Percentiles rank a stretch among this genome's conserved stretches.
These are phyloP conservation scores for Labeo rohita DNA, from an alignment of 2,113 vertebrate genomes.

Conservation along the genomic window DNA sequence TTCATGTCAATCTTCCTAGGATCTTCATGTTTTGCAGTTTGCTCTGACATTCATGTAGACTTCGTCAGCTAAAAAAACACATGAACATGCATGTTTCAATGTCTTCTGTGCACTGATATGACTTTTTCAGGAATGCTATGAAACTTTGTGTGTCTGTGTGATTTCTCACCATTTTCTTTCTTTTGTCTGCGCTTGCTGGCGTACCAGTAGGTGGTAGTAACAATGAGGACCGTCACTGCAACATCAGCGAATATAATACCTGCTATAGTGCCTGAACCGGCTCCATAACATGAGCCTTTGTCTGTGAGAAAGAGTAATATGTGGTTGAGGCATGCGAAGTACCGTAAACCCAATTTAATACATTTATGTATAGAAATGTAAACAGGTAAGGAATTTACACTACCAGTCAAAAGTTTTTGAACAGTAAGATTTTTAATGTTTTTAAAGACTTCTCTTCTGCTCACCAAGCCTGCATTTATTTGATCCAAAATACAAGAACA, in stretches of 20 bases:
- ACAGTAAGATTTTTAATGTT: no score
- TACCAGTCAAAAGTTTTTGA: no score
- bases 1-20: not conserved
- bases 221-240: constrained; percentile 71
- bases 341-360: not conserved
- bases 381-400: not conserved
- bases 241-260: constrained; percentile 71
- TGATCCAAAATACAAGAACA: no score
- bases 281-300: constrained; percentile 67
- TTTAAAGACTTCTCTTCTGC: no score
- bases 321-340: not conserved
- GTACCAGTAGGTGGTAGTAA: constrained; percentile 69
- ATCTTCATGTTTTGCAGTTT: constrained; percentile 66
- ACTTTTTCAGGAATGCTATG: not conserved
- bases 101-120: not conserved
- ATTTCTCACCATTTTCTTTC: constrained; percentile 63
- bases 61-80: constrained; percentile 68
- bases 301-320: constrained; percentile 53
- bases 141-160: not conserved
- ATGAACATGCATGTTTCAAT: not conserved
- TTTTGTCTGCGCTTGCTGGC: constrained; percentile 62
- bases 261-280: constrained; percentile 68
- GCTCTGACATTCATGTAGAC: constrained; percentile 78
- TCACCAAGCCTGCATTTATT: no score
- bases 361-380: not conserved